phyloP scores from a whole-genome alignment of 2,113 vertebrate genomes.

The Arenaria interpres region DNA sequence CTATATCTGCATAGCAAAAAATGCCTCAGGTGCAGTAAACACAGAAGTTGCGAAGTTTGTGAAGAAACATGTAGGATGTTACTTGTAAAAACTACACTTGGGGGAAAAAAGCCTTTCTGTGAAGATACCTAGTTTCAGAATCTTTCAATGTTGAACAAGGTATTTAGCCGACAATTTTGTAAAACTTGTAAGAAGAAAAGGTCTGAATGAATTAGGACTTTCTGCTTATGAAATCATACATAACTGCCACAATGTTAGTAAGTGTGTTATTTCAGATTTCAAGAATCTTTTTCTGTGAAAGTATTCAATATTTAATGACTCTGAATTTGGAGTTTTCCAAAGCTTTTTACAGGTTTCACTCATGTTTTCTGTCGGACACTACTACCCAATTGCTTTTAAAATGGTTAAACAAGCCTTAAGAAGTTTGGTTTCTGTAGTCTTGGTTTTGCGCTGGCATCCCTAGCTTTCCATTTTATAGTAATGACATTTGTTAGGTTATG shows the following conservation, averaged over 20 bases:
- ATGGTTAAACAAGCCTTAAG: not conserved
- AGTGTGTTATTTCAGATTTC: not conserved
- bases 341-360: not conserved
- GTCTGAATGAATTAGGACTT: not conserved
- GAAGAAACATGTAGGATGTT: not conserved
- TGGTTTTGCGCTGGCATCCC: not conserved
- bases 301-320: not conserved
- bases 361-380: not conserved
- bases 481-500: not conserved
- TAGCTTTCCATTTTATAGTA: not conserved
- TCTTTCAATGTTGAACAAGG: not conserved
- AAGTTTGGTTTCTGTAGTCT: not conserved
- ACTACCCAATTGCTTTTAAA: not conserved
- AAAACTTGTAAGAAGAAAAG: not conserved
- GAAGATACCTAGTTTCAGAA: not conserved
- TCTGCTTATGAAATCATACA: not conserved
- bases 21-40: not conserved
- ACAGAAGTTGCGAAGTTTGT: not conserved
- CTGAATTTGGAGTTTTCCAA: not conserved
- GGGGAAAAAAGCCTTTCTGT: not conserved
- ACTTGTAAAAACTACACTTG: not conserved
- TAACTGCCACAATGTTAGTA: not conserved
- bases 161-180: not conserved
- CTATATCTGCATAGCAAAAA: not conserved
- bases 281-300: not conserved